Base-by-base conservation (phyloP, 2,888 invertebrate genomes). In the Tiliacea citrago region DNA sequence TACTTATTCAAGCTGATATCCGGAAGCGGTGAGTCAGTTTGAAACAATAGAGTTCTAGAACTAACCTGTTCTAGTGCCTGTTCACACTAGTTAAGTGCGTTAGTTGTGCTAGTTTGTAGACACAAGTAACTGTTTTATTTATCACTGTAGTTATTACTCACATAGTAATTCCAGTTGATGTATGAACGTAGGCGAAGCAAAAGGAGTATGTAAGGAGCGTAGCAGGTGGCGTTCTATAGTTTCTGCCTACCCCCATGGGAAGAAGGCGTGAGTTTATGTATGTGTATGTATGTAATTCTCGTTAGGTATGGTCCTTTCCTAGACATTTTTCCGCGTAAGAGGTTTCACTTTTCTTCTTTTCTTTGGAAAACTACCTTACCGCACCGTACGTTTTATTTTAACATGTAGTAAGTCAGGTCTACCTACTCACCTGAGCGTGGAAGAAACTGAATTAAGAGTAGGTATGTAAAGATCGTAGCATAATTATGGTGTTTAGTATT, bases 1-100 rank as follows among this genome's bases (percentile, higher is more conserved):
- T 51, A 45, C 70, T 16, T 82, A 62, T 47, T 78, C 24, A 57
- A 51, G 60, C 45, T 79, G 66, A 57, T 39, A 57, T 61, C 78
- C 61, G 63, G 21, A 61, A 77, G 39, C 45, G 39, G 58, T 78
- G 79, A 83, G 13, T 83, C 65, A 79, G n/a, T 24, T 51, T 10
- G 21, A 47, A 24, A 70, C 83, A 70, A 79, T 78, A 42, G 60
- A 47, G 12, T 42, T 57, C 39, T 66, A 77, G 24, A 61, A 53
- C 39, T 53, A 39, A 39, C 39, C 39, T 39, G 39, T 39, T 65
- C 55, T 63, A 47, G 45, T 45, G 49, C 35, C 8, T 81, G 29
- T 58, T 63, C 62, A 75, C 39, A 68, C 24, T 24, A 18, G 21
- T n/a, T 71, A 21, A 66, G 7, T 29, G 13, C 53, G n/a, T 65